These are phyloP conservation scores for Philopotamus ludificatus DNA, from an alignment of 1,140 invertebrate species.

Conservation along the genomic window DNA sequence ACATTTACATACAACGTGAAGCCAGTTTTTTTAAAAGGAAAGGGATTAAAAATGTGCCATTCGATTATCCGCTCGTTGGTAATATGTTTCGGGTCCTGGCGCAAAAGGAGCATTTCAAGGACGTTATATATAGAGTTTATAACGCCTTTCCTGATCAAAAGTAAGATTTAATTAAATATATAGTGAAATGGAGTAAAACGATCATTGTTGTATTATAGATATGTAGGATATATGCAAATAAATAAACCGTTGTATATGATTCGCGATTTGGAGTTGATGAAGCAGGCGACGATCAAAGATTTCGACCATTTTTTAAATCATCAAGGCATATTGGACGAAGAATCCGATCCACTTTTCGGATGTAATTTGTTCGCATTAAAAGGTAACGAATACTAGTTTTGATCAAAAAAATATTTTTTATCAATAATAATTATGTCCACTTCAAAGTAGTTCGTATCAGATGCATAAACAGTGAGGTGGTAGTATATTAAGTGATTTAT, in stretches of 20 bases:
- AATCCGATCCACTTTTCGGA: constrained; percentile 57
- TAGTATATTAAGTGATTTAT: no score
- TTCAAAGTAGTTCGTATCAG: no score
- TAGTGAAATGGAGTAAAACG: not conserved
- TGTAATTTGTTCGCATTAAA: constrained; percentile 56
- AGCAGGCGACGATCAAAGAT: constrained; percentile 59
- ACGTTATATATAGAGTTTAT: constrained; percentile 9
- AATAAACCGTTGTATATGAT: constrained; percentile 44
- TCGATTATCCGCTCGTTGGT: constrained; percentile 4
- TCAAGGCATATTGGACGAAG: constrained; percentile 47
- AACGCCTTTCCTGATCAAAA: constrained; percentile 29
- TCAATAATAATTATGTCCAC: no score
- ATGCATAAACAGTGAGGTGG: no score
- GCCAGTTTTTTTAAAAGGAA: constrained; percentile 15
- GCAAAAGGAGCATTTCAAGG: constrained; percentile 6
- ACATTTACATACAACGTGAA: no score
- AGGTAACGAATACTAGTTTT: no score
- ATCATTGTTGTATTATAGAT: constrained; percentile 43
- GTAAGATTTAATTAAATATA: not conserved
- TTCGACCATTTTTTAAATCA: constrained; percentile 64
- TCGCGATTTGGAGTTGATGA: constrained; percentile 46
- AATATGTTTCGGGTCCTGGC: constrained; percentile 7
- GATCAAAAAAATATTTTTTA: no score
- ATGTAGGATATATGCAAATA: constrained; percentile 57
- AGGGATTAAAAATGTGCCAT: constrained; percentile 10